Percentiles rank a stretch among this genome's conserved stretches.
phyloP scores from a whole-genome alignment of 2,797 vertebrate species.

The Rhabdophis nuchalis region DNA sequence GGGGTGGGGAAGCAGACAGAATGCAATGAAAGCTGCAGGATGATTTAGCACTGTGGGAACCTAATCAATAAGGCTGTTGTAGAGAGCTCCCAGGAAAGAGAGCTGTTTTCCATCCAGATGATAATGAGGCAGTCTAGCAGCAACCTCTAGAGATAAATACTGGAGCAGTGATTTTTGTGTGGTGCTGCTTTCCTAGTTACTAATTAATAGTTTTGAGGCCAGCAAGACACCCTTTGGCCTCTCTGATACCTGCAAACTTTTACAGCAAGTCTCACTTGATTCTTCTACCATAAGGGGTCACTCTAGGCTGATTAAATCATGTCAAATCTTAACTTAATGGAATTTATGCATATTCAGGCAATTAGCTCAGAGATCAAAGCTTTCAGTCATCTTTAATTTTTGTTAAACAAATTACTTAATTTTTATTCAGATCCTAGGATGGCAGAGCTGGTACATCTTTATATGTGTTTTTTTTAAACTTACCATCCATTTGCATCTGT shows the following conservation, averaged over 20 bases:
- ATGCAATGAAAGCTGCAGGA: conserved; percentile 72
- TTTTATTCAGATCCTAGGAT: conserved; percentile 54
- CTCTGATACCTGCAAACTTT: conserved; percentile 64
- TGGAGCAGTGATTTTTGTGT: conserved; percentile 63
- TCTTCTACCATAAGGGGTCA: conserved; percentile 60
- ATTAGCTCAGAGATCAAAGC: conserved; percentile 59
- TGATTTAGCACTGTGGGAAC: conserved; percentile 78
- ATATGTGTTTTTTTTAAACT: conserved; percentile 33
- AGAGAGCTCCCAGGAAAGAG: conserved; percentile 70
- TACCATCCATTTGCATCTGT: conserved; percentile 50
- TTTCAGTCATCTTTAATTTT: conserved; percentile 47
- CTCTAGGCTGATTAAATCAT: conserved; percentile 61
- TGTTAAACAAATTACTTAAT: conserved; percentile 22
- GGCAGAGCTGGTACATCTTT: conserved; percentile 54
- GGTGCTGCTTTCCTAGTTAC: conserved; percentile 68
- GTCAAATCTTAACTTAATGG: conserved; percentile 60
- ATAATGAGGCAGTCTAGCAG: conserved; percentile 77
- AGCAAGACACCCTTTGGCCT: conserved; percentile 64
- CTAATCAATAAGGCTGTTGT: conserved; percentile 77
- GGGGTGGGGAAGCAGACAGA: conserved; percentile 67
- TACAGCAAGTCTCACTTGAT: conserved; percentile 56
- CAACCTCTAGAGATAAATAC: conserved; percentile 74
- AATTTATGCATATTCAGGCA: conserved; percentile 67
- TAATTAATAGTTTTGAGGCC: conserved; percentile 76
- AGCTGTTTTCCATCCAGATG: conserved; percentile 80